These are phyloP conservation scores for Nibea albiflora DNA, from an alignment of 2,113 vertebrate species.

Conservation along the genomic window DNA sequence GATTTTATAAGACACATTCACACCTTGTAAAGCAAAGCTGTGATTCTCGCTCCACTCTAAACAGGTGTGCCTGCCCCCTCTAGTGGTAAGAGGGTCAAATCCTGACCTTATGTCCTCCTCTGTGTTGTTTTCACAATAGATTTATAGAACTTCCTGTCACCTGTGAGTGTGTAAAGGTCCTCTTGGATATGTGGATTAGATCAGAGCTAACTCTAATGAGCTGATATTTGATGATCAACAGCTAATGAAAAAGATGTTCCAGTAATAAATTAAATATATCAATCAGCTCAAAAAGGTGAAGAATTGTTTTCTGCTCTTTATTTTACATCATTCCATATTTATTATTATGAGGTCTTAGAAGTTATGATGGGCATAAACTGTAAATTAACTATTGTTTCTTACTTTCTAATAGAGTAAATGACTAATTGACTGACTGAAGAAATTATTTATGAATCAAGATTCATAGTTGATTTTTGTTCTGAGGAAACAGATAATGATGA, in stretches of 20 bases:
- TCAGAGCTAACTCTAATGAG: not conserved
- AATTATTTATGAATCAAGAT: not conserved
- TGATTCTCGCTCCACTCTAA: not conserved
- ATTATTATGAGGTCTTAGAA: not conserved
- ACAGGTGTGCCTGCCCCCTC: constrained; percentile 60
- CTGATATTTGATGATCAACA: not conserved
- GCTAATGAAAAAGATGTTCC: not conserved
- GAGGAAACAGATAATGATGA: not conserved
- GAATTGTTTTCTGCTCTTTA: not conserved
- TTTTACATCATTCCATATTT: not conserved
- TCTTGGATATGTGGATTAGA: not conserved
- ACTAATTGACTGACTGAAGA: not conserved
- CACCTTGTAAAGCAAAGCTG: constrained; percentile 7
- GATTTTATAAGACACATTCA: constrained; percentile 17
- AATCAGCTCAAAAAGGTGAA: not conserved
- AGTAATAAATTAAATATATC: not conserved
- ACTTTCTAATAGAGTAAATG: not conserved
- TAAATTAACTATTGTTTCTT: not conserved
- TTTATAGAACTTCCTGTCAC: not conserved
- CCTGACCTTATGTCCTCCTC: constrained; percentile 19
- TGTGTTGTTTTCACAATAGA: not conserved
- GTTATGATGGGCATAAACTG: not conserved
- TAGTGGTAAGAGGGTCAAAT: constrained; percentile 64
- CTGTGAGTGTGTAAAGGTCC: not conserved
- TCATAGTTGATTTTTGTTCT: not conserved